Evolutionary conservation across 2,888 invertebrate species (phyloP).

Genomic region (Melieria picta): DNA sequence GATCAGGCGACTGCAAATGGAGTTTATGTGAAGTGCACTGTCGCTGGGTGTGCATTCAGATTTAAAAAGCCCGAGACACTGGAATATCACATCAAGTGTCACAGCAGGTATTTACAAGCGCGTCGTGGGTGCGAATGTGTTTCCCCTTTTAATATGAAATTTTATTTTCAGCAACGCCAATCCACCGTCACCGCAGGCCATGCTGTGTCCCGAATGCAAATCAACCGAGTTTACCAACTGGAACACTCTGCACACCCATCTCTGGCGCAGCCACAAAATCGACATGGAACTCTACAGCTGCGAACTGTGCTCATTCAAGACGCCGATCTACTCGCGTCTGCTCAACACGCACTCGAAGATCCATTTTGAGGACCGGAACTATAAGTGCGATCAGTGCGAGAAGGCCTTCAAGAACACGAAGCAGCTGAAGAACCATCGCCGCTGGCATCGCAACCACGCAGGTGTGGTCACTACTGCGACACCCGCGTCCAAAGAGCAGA

Average conservation of each 20-base stretch:
- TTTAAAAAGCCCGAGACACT: slow-evolving; percentile 58
- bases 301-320: slow-evolving; percentile 79
- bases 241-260: slow-evolving; percentile 78
- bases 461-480: slow-evolving; percentile 37
- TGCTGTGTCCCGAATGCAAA: slow-evolving; percentile 75
- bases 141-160: slow-evolving; percentile 12
- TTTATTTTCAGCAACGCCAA: slow-evolving; percentile 36
- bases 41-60: slow-evolving; percentile 62
- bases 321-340: slow-evolving; percentile 75
- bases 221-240: slow-evolving; percentile 68
- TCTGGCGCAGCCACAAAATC: slow-evolving; percentile 81
- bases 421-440: slow-evolving; percentile 81
- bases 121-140: not conserved
- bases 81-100: slow-evolving; percentile 62
- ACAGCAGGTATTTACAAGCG: slow-evolving; percentile 49
- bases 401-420: slow-evolving; percentile 83
- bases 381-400: slow-evolving; percentile 73
- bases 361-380: slow-evolving; percentile 74
- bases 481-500: slow-evolving; percentile 1
- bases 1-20: slow-evolving; percentile 40
- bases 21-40: slow-evolving; percentile 57
- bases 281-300: slow-evolving; percentile 85
- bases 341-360: slow-evolving; percentile 80
- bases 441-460: slow-evolving; percentile 69
- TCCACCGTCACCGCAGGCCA: slow-evolving; percentile 44